These are phyloP conservation scores for Artemia sinica DNA, from an alignment of 2,888 invertebrate genomes.

Conservation along the genomic window DNA sequence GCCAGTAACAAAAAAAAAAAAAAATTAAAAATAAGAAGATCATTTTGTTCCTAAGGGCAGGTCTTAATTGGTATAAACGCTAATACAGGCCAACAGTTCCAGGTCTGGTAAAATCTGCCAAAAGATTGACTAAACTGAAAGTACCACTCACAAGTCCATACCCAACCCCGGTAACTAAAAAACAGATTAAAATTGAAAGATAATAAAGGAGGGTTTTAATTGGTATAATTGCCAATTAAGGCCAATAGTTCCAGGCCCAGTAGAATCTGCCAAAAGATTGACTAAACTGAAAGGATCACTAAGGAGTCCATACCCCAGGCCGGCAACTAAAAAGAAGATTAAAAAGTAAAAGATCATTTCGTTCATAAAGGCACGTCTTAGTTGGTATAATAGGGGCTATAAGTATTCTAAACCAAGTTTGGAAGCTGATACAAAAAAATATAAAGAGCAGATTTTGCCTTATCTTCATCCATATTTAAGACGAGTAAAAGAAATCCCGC, in stretches of 20 bases:
- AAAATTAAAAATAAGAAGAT: not conserved
- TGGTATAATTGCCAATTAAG: constrained; percentile 36
- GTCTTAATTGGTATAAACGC: not conserved
- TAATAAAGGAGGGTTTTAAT: too few species aligned
- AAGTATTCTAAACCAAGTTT: too few species aligned
- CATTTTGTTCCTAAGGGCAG: not conserved
- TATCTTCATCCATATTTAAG: too few species aligned
- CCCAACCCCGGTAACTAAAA: too few species aligned
- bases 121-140: too few species aligned
- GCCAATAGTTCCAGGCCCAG: constrained; percentile 88
- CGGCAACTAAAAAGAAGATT: constrained; percentile 48
- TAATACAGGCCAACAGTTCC: too few species aligned
- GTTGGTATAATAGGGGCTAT: not conserved
- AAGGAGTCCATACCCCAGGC: constrained; percentile 88
- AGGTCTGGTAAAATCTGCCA: too few species aligned
- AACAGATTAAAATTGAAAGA: too few species aligned
- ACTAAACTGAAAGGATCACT: constrained; percentile 85
- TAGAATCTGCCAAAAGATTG: constrained; percentile 84
- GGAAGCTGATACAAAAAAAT: too few species aligned
- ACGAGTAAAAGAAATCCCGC: too few species aligned
- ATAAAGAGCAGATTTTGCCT: too few species aligned
- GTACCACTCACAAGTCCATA: too few species aligned
- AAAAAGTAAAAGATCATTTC: not conserved
- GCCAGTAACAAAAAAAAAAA: constrained; percentile 59
- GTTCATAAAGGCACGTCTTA: not conserved